A percentile compares a stretch with the other conserved stretches of the same genome.
Conservation (phyloP, 2,888 invertebrate species). For the Melanchra persicariae region DNA sequence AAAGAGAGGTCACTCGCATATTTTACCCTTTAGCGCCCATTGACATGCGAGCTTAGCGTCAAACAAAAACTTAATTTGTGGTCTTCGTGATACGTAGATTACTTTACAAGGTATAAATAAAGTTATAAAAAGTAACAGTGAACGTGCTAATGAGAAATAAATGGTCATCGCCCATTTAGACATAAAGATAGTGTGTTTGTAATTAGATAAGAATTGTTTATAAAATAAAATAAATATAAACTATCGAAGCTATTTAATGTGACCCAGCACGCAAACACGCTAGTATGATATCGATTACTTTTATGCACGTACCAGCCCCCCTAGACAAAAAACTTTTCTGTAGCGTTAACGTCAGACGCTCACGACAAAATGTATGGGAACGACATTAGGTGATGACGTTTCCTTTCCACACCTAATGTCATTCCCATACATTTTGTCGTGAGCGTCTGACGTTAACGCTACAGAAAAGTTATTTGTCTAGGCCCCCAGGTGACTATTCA, state of each 20-base stretch:
- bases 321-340: too few species aligned
- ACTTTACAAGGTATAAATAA: conserved; percentile 2
- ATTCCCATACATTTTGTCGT: too few species aligned
- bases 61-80: background rate
- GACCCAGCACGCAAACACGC: conserved; percentile 32
- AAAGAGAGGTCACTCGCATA: conserved; percentile 33
- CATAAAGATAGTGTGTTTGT: conserved; percentile 10
- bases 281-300: conserved; percentile 22
- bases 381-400: too few species aligned
- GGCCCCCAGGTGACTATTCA: too few species aligned
- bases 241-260: conserved; percentile 14
- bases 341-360: too few species aligned
- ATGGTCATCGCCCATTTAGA: conserved; percentile 8
- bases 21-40: conserved; percentile 18
- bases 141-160: conserved; percentile 17
- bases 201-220: conserved; percentile 38
- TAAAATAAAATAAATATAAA: conserved; percentile 10
- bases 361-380: too few species aligned
- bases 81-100: background rate
- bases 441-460: too few species aligned
- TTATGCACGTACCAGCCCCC: background rate
- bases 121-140: conserved; percentile 25
- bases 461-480: too few species aligned
- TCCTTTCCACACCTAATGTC: too few species aligned
- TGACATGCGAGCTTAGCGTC: background rate